phyloP scores from a whole-genome alignment of 2,888 invertebrate species.

The Leucoma salicis region DNA sequence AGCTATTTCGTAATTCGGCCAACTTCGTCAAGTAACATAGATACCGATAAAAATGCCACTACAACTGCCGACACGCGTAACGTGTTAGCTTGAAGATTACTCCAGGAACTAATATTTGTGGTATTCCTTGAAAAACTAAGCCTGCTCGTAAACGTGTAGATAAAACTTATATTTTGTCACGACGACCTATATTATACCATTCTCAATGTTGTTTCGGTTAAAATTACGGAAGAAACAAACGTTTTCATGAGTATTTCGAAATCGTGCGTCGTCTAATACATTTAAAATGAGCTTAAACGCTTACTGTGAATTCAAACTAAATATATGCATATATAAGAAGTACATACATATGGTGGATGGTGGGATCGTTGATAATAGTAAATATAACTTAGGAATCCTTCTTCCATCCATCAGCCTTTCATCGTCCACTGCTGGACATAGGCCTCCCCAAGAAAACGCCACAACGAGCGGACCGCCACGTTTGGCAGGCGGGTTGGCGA shows the following conservation, averaged over 20 bases:
- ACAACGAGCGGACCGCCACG: too few species aligned
- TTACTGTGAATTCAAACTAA: too few species aligned
- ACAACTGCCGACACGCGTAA: slow-evolving; percentile 34
- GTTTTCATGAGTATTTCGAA: background rate
- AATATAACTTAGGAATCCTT: too few species aligned
- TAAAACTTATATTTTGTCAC: slow-evolving; percentile 33
- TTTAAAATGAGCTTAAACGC: background rate
- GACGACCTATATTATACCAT: slow-evolving; percentile 3
- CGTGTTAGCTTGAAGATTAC: slow-evolving; percentile 42
- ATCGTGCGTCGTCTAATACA: background rate
- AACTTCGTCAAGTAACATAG: slow-evolving; percentile 17
- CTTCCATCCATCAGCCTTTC: too few species aligned
- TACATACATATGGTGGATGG: too few species aligned
- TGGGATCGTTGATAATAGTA: too few species aligned
- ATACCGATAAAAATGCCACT: slow-evolving; percentile 45
- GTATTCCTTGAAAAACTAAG: slow-evolving; percentile 45
- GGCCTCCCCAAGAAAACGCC: too few species aligned
- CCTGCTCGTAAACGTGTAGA: slow-evolving; percentile 30
- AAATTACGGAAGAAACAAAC: background rate
- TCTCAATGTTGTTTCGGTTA: background rate
- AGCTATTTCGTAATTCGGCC: slow-evolving; percentile 29
- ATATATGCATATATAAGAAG: too few species aligned
- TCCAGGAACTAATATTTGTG: slow-evolving; percentile 71
- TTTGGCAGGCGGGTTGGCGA: too few species aligned
- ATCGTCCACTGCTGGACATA: too few species aligned